Conservation (phyloP, 2,797 vertebrate genomes). For the Numenius phaeopus region DNA sequence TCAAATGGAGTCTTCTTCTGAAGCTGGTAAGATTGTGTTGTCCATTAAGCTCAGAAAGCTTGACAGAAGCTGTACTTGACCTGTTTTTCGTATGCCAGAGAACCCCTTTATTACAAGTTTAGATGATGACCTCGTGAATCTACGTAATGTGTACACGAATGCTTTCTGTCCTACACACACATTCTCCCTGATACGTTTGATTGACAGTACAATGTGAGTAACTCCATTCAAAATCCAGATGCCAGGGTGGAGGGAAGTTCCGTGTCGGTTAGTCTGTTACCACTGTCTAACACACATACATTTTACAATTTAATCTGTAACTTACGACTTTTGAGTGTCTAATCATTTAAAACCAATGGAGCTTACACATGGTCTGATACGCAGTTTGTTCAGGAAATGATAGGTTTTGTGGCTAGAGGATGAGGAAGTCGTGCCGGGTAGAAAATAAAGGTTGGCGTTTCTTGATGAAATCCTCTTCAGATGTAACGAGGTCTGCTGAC, state of each 20-base stretch:
- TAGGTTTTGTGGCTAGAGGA: background rate
- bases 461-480: background rate
- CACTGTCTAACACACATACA: background rate
- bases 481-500: too few species aligned
- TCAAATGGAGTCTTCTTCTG: background rate
- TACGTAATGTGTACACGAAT: rapidly evolving
- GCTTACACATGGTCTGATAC: background rate
- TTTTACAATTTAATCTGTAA: background rate
- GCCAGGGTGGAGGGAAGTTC: background rate
- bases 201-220: background rate
- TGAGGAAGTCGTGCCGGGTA: background rate
- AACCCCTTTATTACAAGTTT: rapidly evolving
- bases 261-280: background rate
- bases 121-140: background rate
- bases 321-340: background rate
- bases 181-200: background rate
- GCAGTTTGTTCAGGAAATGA: background rate
- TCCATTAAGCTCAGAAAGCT: background rate
- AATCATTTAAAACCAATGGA: background rate
- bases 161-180: rapidly evolving
- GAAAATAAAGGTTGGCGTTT: background rate
- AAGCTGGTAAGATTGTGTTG: background rate
- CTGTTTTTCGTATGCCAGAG: background rate
- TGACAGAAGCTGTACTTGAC: background rate
- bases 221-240: background rate